Evolutionary conservation across 2,113 vertebrate genomes (phyloP), one percentile per base, ranked within the genome.

Genomic region (Phalacrocorax brasilianus): DNA sequence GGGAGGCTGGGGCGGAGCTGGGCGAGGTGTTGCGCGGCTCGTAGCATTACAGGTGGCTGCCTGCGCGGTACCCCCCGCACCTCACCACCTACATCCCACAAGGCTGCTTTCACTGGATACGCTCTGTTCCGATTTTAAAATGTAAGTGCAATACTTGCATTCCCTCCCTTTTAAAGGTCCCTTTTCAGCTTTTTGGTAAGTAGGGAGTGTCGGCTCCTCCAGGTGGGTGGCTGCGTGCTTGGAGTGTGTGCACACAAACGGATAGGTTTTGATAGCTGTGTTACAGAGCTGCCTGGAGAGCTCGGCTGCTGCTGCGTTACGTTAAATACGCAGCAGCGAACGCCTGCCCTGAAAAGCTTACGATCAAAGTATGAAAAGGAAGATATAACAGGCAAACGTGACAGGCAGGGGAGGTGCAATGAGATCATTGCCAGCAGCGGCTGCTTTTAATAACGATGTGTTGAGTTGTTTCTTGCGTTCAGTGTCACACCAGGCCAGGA

Each of bases 31-130:
- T 32, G 2, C 14, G 63, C 14, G 1, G 59, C 72, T 12, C 27
- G 9, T 16, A 8, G 17, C 33, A 1, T 47, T 12, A 81, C 85
- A 77, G 91, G 96, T 89, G 88, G 24, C 71, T 79, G 50, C 45
- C 14, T 8, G 38, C 1, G 4, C 27, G 40, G 55, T 14, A 21
- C 45, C 7, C 81, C 7, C 45, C 45, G 5, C 20, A 49, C 58
- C 67, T n/a, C 47, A 1, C n/a, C 62, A 3, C 38, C n/a, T 23
- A 0, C 3, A 1, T 55, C n/a, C 35, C 12, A 3, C 7, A 2
- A 24, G 55, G 45, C 59, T 62, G 45, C 65, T 53, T 19, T 44
- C 32, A 4, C 19, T 17, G 0, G 13, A 3, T 8, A 0, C 11
- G 6, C 42, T 30, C 78, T 1, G 0, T 58, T 58, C 6, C 30